phyloP scores from a whole-genome alignment of 2,113 vertebrate species.

The Cisticola juncidis region DNA sequence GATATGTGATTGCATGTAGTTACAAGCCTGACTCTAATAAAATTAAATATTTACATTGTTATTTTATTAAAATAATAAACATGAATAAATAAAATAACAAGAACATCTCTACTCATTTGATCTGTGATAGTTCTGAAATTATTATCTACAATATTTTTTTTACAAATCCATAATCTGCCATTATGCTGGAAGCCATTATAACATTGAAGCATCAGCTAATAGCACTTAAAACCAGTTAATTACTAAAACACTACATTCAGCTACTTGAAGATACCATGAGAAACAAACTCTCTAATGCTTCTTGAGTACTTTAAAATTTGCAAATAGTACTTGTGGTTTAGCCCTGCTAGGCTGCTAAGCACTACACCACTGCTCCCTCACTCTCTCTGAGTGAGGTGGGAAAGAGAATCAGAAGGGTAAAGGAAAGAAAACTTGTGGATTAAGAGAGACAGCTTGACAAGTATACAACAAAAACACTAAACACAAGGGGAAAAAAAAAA shows the following conservation, averaged over 20 bases:
- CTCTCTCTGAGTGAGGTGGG: background rate
- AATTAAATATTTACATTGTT: background rate
- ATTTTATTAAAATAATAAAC: background rate
- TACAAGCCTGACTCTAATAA: background rate
- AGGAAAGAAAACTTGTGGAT: background rate
- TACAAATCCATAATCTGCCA: background rate
- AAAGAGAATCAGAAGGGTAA: background rate
- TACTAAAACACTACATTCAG: background rate
- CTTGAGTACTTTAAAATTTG: background rate
- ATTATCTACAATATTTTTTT: background rate
- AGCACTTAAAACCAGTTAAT: background rate
- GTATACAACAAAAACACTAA: background rate
- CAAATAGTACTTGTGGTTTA: background rate
- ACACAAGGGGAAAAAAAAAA: background rate
- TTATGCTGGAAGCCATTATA: background rate
- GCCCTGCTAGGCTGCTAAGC: background rate
- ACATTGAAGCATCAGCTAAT: background rate
- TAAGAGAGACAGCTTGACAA: background rate
- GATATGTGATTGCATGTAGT: background rate
- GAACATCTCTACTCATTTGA: background rate
- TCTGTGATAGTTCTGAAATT: background rate
- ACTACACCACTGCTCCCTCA: background rate
- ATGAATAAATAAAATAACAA: background rate
- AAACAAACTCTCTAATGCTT: background rate
- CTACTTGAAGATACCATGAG: background rate